Percentiles rank a stretch among this genome's conserved stretches.
Evolutionary conservation across 2,113 vertebrate genomes (phyloP).

Genomic region (Cyprinus carpio): DNA sequence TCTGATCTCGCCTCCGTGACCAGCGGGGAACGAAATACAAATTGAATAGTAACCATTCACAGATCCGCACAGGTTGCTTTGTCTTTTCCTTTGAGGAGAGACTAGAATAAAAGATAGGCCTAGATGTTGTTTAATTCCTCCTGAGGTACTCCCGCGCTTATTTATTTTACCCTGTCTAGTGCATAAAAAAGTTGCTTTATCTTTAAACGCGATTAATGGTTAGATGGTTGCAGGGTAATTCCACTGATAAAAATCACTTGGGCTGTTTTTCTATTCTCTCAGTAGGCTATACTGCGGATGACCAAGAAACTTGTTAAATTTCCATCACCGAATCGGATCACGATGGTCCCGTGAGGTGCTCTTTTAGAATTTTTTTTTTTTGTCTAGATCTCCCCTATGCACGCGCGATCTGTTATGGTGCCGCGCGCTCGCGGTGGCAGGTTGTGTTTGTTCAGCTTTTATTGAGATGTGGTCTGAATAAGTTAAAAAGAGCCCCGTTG

Average conservation of each 20-base stretch:
- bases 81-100: constrained; percentile 78
- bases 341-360: not conserved
- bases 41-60: constrained; percentile 99
- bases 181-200: not conserved
- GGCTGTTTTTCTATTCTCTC: constrained; percentile 28
- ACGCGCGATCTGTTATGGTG: not conserved
- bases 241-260: constrained; percentile 29
- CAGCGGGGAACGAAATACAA: constrained; percentile 99
- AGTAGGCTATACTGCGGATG: constrained; percentile 1
- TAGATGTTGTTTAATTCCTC: constrained; percentile 70
- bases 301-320: constrained; percentile 22
- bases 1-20: constrained; percentile 99
- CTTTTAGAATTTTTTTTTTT: not conserved
- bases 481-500: constrained; percentile 80
- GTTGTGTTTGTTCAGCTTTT: constrained; percentile 86
- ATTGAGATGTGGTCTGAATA: constrained; percentile 80
- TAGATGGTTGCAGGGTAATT: constrained; percentile 3
- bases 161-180: not conserved
- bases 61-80: constrained; percentile 91
- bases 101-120: constrained; percentile 78
- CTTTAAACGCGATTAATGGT: constrained; percentile 4
- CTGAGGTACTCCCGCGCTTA: not conserved
- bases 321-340: constrained; percentile 2
- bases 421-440: constrained; percentile 70
- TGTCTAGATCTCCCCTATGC: constrained; percentile 3